These are phyloP conservation scores for Salmo trutta DNA, from an alignment of 2,797 vertebrate species.

Conservation along the genomic window DNA sequence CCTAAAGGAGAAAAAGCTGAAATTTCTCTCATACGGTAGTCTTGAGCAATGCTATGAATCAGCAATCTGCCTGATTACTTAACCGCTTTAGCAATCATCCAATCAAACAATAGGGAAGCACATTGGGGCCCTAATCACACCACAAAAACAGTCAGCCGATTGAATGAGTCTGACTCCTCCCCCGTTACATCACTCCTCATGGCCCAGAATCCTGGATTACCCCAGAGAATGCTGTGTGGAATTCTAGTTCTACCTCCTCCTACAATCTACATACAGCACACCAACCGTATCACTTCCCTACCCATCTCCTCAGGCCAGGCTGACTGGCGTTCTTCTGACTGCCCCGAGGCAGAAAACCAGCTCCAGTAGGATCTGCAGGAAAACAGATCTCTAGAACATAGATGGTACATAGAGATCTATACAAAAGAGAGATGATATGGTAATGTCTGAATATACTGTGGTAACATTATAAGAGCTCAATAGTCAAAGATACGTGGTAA, in stretches of 20 bases:
- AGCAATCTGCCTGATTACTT: slow-evolving; percentile 70
- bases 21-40: slow-evolving; percentile 25
- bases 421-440: neutral
- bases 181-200: slow-evolving; percentile 73
- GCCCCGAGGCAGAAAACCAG: neutral
- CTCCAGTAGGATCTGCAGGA: slow-evolving; percentile 14
- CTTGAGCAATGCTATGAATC: slow-evolving; percentile 60
- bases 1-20: slow-evolving; percentile 22
- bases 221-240: slow-evolving; percentile 49
- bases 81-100: slow-evolving; percentile 71
- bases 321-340: neutral
- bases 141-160: slow-evolving; percentile 73
- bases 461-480: neutral
- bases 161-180: slow-evolving; percentile 64
- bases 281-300: slow-evolving; percentile 29
- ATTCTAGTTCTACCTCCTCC: neutral
- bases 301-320: slow-evolving; percentile 20
- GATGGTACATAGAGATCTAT: neutral
- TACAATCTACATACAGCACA: slow-evolving; percentile 14
- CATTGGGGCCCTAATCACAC: slow-evolving; percentile 73
- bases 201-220: slow-evolving; percentile 67
- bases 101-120: slow-evolving; percentile 68
- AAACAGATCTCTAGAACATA: slow-evolving; percentile 12
- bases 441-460: neutral
- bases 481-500: neutral